Conservation (phyloP, 2,113 vertebrate species). For the Nibea albiflora region DNA sequence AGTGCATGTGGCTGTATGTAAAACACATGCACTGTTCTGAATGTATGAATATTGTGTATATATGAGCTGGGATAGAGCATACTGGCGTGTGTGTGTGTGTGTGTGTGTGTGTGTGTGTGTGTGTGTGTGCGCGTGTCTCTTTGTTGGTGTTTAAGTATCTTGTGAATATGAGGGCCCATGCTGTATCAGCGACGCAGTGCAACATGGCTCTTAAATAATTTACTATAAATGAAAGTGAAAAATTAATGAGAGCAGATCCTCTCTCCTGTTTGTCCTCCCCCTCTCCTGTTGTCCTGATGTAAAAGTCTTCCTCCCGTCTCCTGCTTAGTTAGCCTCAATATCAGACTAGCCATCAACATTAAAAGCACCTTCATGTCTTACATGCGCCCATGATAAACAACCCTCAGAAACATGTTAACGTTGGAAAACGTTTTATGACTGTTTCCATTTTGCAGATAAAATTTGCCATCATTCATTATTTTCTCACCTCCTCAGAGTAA, state of each 20-base stretch:
- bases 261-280: slow-evolving; percentile 47
- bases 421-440: neutral
- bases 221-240: slow-evolving; percentile 72
- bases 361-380: neutral
- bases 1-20: slow-evolving; percentile 43
- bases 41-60: slow-evolving; percentile 28
- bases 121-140: neutral
- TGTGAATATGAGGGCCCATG: slow-evolving; percentile 1
- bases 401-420: neutral
- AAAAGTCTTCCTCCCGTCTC: neutral
- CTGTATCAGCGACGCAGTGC: slow-evolving; percentile 42
- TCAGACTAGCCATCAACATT: neutral
- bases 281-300: slow-evolving; percentile 25
- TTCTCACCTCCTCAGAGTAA: neutral
- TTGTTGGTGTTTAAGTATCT: slow-evolving; percentile 37
- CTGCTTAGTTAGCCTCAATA: neutral
- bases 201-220: slow-evolving; percentile 74
- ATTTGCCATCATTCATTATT: neutral
- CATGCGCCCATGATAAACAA: neutral
- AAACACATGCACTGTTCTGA: neutral
- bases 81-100: neutral
- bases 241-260: slow-evolving; percentile 73
- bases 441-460: neutral
- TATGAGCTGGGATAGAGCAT: neutral
- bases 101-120: slow-evolving; percentile 4